phyloP scores from a whole-genome alignment of 2,797 vertebrate genomes.

The Choloepus didactylus region DNA sequence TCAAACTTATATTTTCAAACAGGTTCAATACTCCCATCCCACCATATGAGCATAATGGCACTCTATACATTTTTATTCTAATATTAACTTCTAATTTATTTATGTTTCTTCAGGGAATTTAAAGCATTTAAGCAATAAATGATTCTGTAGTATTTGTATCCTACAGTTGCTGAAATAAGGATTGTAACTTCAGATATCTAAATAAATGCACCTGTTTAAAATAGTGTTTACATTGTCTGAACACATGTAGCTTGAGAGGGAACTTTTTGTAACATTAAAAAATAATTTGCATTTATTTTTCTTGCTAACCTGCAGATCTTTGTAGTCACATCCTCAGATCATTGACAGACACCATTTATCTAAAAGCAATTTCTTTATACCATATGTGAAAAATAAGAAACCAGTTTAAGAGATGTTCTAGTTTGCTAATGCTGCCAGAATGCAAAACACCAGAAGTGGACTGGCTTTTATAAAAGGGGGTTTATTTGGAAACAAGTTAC shows the following conservation, averaged over 20 bases:
- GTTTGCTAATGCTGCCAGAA: too few species aligned
- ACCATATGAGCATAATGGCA: not conserved
- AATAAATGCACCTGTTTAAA: slow-evolving; percentile 51
- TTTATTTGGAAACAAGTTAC: too few species aligned
- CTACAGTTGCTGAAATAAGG: slow-evolving; percentile 21
- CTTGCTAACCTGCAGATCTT: not conserved
- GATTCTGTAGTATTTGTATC: slow-evolving; percentile 29
- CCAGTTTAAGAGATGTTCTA: not conserved
- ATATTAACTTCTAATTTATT: slow-evolving; percentile 62
- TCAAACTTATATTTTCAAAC: slow-evolving; percentile 65
- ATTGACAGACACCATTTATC: not conserved
- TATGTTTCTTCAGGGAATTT: slow-evolving; percentile 60
- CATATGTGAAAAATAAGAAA: slow-evolving; percentile 14
- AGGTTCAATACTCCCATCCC: not conserved
- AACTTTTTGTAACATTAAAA: slow-evolving; percentile 18
- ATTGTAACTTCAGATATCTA: slow-evolving; percentile 63
- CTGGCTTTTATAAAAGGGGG: too few species aligned
- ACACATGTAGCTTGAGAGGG: not conserved
- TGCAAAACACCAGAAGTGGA: too few species aligned
- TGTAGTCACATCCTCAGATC: not conserved
- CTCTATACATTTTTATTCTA: not conserved
- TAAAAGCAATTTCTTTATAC: slow-evolving; percentile 46
- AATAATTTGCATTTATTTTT: slow-evolving; percentile 47
- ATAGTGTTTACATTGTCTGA: slow-evolving; percentile 28
- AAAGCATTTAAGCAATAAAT: slow-evolving; percentile 57